These are phyloP conservation scores for Ecdyonurus torrentis DNA, from an alignment of 2,888 invertebrate species.

Conservation along the genomic window DNA sequence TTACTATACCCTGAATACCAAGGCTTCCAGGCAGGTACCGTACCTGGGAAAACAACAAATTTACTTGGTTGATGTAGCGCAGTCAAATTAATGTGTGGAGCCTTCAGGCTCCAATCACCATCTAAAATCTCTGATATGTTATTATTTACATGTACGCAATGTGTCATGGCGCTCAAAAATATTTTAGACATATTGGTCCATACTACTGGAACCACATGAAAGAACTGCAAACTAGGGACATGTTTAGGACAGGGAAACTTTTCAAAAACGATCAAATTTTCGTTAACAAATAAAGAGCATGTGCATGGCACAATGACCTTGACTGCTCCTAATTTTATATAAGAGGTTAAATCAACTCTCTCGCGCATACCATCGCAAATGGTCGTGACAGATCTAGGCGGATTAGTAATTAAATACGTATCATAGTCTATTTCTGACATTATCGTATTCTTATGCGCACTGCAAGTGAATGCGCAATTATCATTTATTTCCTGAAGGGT, in stretches of 20 bases:
- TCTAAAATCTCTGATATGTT: background rate
- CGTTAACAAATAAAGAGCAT: background rate
- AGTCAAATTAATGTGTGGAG: background rate
- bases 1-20: background rate
- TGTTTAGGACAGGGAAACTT: background rate
- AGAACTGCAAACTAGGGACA: background rate
- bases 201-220: background rate
- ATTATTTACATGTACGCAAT: background rate
- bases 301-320: background rate
- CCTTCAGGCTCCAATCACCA: background rate
- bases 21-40: background rate
- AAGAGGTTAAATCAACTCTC: no score
- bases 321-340: background rate
- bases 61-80: background rate
- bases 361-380: no score
- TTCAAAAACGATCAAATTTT: background rate
- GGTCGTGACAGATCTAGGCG: no score
- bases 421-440: background rate
- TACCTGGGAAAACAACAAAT: background rate
- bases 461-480: background rate
- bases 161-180: background rate
- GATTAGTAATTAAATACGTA: background rate
- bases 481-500: background rate
- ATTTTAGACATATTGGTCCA: background rate
- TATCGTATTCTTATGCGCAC: background rate